Percentiles rank a stretch among this genome's conserved stretches.
These are phyloP conservation scores for Siderastrea radians DNA, from an alignment of 92 coral and sea anemone genomes.

Conservation along the genomic window DNA sequence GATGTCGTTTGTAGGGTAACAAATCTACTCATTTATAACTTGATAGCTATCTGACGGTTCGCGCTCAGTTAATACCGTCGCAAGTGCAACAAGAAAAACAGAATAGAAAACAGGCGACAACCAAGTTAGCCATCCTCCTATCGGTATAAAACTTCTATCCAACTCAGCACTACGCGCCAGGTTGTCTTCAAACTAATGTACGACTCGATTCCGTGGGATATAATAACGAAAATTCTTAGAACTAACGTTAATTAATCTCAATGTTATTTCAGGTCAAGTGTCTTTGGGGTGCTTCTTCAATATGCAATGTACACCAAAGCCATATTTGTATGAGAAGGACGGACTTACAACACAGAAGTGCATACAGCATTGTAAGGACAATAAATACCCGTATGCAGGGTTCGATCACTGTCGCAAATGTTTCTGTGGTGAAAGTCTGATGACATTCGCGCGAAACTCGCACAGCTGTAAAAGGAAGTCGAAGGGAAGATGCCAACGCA, in stretches of 20 bases:
- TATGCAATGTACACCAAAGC: slow-evolving; percentile 33
- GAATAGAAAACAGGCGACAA: too few species aligned
- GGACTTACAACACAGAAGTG: slow-evolving; percentile 56
- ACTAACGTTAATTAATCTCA: background rate
- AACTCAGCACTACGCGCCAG: too few species aligned
- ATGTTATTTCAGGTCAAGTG: slow-evolving; percentile 42
- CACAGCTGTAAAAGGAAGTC: background rate
- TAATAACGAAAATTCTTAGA: too few species aligned
- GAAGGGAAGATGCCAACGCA: background rate
- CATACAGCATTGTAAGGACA: slow-evolving; percentile 63
- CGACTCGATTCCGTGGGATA: background rate
- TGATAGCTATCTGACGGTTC: too few species aligned
- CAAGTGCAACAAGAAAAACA: too few species aligned
- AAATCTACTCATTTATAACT: too few species aligned
- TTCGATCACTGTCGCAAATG: slow-evolving; percentile 51
- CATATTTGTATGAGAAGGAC: slow-evolving; percentile 26
- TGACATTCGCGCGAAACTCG: background rate
- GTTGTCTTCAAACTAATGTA: too few species aligned
- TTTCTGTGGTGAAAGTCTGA: slow-evolving; percentile 51
- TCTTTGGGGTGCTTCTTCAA: slow-evolving; percentile 64
- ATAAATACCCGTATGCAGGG: slow-evolving; percentile 72
- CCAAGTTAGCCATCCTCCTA: too few species aligned
- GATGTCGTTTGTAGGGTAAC: too few species aligned
- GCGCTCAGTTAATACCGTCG: too few species aligned
- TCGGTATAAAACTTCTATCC: too few species aligned